Evolutionary conservation across 1,140 invertebrate genomes (phyloP).

Genomic region (Chymomyza costata): DNA sequence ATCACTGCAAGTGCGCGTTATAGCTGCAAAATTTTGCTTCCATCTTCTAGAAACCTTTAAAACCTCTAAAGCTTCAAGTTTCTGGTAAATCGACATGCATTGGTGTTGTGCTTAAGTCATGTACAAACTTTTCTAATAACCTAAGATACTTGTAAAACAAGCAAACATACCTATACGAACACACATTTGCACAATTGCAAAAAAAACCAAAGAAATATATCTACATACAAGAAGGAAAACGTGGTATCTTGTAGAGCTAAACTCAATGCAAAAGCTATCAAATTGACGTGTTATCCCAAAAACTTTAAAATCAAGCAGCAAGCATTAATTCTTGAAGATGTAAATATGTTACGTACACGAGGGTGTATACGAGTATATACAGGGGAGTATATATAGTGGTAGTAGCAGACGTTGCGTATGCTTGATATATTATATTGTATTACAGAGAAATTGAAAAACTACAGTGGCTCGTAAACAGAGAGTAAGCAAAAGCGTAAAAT

Average conservation of each 20-base stretch:
- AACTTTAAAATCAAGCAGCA: constrained; percentile 30
- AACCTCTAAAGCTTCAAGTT: too few species aligned
- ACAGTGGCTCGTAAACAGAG: constrained; percentile 16
- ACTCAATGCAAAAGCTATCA: constrained; percentile 47
- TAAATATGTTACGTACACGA: constrained; percentile 20
- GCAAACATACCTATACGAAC: constrained; percentile 18
- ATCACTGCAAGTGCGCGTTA: too few species aligned
- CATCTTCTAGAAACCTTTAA: too few species aligned
- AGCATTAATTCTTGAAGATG: constrained; percentile 52
- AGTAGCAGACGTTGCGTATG: constrained; percentile 37
- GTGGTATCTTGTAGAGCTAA: background rate
- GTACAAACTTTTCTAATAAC: constrained; percentile 60
- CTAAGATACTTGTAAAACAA: constrained; percentile 57
- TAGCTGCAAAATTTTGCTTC: too few species aligned
- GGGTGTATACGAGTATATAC: too few species aligned
- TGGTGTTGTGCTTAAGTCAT: too few species aligned
- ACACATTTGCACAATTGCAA: background rate
- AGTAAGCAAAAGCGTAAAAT: constrained; percentile 14
- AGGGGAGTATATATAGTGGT: too few species aligned
- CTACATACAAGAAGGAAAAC: constrained; percentile 22
- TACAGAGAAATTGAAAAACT: constrained; percentile 57
- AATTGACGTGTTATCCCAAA: constrained; percentile 53
- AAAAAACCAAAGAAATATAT: constrained; percentile 19
- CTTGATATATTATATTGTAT: constrained; percentile 60
- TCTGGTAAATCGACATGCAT: too few species aligned